Evolutionary conservation across 2,797 vertebrate genomes (phyloP).

Genomic region (Phrynocephalus forsythii): DNA sequence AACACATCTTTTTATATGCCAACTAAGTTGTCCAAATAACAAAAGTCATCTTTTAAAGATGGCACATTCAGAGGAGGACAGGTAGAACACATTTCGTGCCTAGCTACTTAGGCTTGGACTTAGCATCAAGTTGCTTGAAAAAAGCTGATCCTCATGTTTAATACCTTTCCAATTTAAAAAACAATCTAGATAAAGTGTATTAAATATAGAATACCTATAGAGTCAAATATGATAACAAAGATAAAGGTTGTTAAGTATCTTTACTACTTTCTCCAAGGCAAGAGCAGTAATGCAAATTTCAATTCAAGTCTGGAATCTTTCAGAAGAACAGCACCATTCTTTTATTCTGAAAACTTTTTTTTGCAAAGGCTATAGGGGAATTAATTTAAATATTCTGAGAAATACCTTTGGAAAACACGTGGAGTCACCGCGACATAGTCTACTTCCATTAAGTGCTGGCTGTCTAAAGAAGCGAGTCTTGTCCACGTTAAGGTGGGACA

Average conservation of each 20-base stretch:
- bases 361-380: conserved; percentile 68
- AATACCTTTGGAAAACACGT: conserved; percentile 45
- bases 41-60: background rate
- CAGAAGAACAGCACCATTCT: conserved; percentile 55
- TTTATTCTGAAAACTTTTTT: conserved; percentile 66
- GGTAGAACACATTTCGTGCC: background rate
- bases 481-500: conserved; percentile 58
- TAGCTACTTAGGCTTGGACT: background rate
- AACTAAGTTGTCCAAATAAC: background rate
- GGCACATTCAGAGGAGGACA: background rate
- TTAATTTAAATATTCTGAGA: conserved; percentile 59
- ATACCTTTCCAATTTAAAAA: background rate
- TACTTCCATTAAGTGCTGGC: conserved; percentile 63
- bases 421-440: conserved; percentile 43
- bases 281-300: conserved; percentile 56
- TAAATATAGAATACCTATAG: background rate
- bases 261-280: conserved; percentile 54
- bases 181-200: background rate
- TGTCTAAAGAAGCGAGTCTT: conserved; percentile 66
- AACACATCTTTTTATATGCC: background rate
- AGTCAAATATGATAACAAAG: background rate
- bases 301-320: conserved; percentile 65
- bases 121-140: background rate
- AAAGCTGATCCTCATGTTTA: background rate
- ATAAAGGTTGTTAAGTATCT: conserved; percentile 53